Evolutionary conservation across 2,797 vertebrate species (phyloP).

Genomic region (Dermochelys coriacea): DNA sequence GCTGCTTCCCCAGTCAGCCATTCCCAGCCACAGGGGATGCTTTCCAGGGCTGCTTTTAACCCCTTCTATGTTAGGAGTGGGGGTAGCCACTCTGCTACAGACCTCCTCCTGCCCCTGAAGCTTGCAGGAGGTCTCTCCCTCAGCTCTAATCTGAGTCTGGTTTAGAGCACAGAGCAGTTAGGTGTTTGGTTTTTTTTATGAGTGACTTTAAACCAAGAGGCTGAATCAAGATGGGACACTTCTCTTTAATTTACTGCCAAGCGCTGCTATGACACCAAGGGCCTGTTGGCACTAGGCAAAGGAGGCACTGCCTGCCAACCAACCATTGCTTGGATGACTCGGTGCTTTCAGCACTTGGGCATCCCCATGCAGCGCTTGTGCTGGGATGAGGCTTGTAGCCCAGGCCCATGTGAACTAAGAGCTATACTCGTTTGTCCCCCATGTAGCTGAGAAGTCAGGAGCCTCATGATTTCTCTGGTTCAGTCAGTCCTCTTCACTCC

Average conservation of each 20-base stretch:
- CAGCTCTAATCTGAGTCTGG: background rate
- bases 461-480: background rate
- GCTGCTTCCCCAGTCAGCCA: too few species aligned
- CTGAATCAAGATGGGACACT: constrained; percentile 35
- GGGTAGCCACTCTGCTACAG: too few species aligned
- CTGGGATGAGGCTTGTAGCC: background rate
- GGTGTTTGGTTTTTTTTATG: constrained; percentile 42
- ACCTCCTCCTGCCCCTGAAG: background rate
- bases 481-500: background rate
- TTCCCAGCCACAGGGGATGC: too few species aligned
- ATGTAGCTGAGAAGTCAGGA: background rate
- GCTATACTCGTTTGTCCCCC: background rate
- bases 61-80: too few species aligned
- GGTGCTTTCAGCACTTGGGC: background rate
- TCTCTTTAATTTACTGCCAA: background rate
- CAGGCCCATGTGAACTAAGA: background rate
- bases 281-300: background rate
- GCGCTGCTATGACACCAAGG: background rate
- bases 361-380: background rate
- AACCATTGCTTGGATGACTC: background rate
- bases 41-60: too few species aligned
- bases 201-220: constrained; percentile 46
- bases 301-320: background rate
- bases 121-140: background rate
- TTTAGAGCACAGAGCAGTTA: background rate